Base-by-base conservation (phyloP, 2,888 invertebrate genomes). In the Hydraecia micacea region DNA sequence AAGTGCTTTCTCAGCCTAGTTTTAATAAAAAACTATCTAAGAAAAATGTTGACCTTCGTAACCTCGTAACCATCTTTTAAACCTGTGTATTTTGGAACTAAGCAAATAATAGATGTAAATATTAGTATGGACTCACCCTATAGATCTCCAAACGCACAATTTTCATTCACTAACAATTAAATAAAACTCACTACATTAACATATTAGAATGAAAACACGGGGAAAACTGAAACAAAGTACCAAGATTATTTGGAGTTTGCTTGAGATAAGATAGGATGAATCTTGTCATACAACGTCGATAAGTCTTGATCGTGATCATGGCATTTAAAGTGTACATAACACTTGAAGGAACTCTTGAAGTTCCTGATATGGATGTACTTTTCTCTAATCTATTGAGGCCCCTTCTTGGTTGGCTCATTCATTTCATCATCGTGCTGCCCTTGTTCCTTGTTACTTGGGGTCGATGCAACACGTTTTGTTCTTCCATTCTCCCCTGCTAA, bases 261-360 rank as follows among this genome's bases (percentile, higher is more conserved):
- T 62, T 1, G 9, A 69, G 85, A 87, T 85, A 85, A 85, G 85
- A 85, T 86, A 86, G 66, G 68, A 75, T 83, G 83, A 74, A 86
- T 84, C 87, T 87, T 84, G 84, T 80, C 84, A 75, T 76, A 60
- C 66, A 52, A 55, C 55, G 49, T 86, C 87, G 84, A 85, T 77
- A 75, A 73, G 28, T 84, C 66, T 70, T 60, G 83, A 79, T 76
- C 83, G 5, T 79, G 87, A 75, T 73, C 69, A 36, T 74, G 77
- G 81, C 68, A 73, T 58, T 39, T 70, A 62, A 73, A 73, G 79
- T 79, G 46, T 67, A 39, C 73, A 60, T 25, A 77, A 68, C 66
- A 85, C 68, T 74, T 82, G 66, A 75, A 32, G 42, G 4, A 66
- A 39, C 52, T 73, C 78, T 71, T 73, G 32, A 73, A 49, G n/a